Base-by-base conservation (phyloP, 2,888 invertebrate genomes). In the Choristoneura rosaceana region DNA sequence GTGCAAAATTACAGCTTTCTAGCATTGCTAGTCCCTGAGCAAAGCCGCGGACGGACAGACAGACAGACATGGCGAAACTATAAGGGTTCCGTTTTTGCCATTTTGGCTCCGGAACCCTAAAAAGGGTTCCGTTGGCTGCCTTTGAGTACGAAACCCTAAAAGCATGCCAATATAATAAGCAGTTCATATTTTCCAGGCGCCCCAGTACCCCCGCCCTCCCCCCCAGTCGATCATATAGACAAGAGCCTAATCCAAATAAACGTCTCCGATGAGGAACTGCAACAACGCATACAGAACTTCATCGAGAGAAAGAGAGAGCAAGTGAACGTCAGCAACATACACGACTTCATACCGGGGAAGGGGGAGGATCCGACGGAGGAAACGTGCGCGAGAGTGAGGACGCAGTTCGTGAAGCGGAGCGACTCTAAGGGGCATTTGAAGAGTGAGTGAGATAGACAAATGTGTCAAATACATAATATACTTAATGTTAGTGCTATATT, bases 351-450 rank as follows among this genome's bases (percentile, higher is more conserved):
- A 70, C 90, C 89, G 38, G 78, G 77, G 33, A 86, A 82, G 60
- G 73, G 81, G 2, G 84, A 84, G 69, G 86, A 80, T 75, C 86
- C 84, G 78, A 86, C 88, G 63, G 93, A 94, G 70, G 92, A 91
- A 76, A 95, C 95, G 0, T 98, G 98, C 89, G 98, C 98, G 0
- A 92, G 98, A 82, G 96, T 97, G 14, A 95, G 97, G 84, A 96
- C 97, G 55, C 95, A 96, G 77, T 95, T 97, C 74, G 93, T 96
- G 4, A 96, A 95, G 76, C 94, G 96, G 68, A 96, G 95, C 78
- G 97, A 96, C 82, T 96, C 96, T 0, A 97, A 96, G 84, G 96
- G 97, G 76, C 98, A 97, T 90, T 94, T 98, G 71, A 96, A 96
- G 95, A 96, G 97, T 97, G 89, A 84, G 85, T 84, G 45, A 4